Evolutionary conservation across 1,140 invertebrate genomes (phyloP), one percentile per base, ranked within the genome.

Genomic region (Caenorhabditis briggsae): DNA sequence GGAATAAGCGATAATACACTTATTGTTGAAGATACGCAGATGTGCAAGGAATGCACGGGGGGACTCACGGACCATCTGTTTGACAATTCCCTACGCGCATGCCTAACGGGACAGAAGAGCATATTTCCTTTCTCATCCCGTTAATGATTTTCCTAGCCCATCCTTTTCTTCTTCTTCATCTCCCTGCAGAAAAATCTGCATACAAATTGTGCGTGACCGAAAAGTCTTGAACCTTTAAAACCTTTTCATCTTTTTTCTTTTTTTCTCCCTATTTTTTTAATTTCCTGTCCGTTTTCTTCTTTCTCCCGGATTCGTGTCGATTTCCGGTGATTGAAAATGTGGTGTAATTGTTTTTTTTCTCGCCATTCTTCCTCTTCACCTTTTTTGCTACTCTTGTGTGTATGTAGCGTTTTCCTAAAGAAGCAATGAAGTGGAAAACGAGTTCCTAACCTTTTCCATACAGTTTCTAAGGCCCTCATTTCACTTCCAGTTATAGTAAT

Each of bases 11-110:
- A 18, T 78, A 78, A 78, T 50, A 78, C n/a, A 78, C 70, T 78
- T 78, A 78, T 78, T 78, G 70, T 78, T 78, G 70, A 78, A 78
- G 70, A 78, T 78, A 78, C 70, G 70, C 70, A 78, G 70, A 78
- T 78, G 70, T 78, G 70, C 43, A 78, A 78, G 50, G 70, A 50
- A n/a, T 78, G 46, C 43, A 46, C 70, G 70, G 33, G 33, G 33
- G 33, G 70, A 78, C 43, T 48, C 46, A 78, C 70, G 70, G 70
- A 78, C 70, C 70, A 78, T 78, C 70, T 78, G 70, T 78, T 78
- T 78, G 70, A 50, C 70, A 78, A 78, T 78, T 78, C 46, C 7
- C 33, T 23, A 41, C n/a, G 33, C 70, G n/a, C 46, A 78, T 46
- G 46, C 70, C 53, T 50, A 78, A 16, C 14, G 65, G n/a, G 23